Conservation (phyloP, 2,797 vertebrate species). For the Enteromius anoplus region DNA sequence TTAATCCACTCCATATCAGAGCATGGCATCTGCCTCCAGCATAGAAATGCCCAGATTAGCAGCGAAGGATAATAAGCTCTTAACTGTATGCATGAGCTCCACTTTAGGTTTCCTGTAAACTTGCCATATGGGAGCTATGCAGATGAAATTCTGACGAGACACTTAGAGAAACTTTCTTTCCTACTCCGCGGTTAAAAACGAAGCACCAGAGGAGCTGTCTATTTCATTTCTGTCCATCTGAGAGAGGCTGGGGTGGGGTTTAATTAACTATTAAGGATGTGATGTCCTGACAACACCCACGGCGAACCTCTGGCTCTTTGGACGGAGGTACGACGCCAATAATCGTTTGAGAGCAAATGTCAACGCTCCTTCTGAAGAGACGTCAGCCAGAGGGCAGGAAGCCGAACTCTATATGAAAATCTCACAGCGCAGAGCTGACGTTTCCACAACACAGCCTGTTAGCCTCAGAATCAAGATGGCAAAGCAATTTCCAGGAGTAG, state of each 20-base stretch:
- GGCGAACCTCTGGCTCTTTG: not conserved
- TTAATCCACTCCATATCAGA: slow-evolving; percentile 62
- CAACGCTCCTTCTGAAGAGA: slow-evolving; percentile 4
- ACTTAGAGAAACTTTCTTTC: slow-evolving; percentile 18
- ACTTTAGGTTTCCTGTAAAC: slow-evolving; percentile 48
- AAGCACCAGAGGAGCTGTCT: slow-evolving; percentile 1
- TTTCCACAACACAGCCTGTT: slow-evolving; percentile 21
- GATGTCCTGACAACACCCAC: slow-evolving; percentile 20
- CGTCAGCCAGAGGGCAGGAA: slow-evolving; percentile 5
- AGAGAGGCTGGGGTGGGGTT: not conserved
- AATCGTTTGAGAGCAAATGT: slow-evolving; percentile 40
- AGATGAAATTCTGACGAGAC: slow-evolving; percentile 14
- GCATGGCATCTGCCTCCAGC: slow-evolving; percentile 56
- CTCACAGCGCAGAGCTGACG: slow-evolving; percentile 10
- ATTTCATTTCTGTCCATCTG: slow-evolving; percentile 3
- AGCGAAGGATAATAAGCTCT: slow-evolving; percentile 57
- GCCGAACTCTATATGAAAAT: slow-evolving; percentile 26
- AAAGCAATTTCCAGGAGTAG: slow-evolving; percentile 51
- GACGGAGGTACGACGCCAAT: not conserved
- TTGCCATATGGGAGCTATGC: slow-evolving; percentile 2
- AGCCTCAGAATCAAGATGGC: slow-evolving; percentile 25
- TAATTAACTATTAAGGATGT: slow-evolving; percentile 32
- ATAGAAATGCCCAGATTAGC: slow-evolving; percentile 61
- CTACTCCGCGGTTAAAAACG: not conserved
- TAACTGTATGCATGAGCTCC: slow-evolving; percentile 54